A percentile compares a stretch with the other conserved stretches of the same genome.
Conservation (phyloP, 2,797 vertebrate genomes). For the Prunella strophiata region DNA sequence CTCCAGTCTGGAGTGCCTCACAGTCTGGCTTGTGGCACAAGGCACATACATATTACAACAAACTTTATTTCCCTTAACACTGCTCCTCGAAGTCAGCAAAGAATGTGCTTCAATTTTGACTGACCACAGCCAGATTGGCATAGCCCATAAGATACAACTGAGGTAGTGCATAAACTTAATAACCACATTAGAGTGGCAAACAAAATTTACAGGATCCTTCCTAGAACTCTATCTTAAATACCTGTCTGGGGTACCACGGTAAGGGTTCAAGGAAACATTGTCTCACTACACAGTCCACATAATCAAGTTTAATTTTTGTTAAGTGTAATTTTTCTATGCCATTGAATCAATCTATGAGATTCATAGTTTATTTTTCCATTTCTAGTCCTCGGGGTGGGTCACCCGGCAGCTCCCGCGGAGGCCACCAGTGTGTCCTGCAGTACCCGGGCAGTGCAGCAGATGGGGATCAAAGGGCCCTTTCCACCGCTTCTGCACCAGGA, state of each 20-base stretch:
- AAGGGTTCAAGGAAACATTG: not conserved
- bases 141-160: not conserved
- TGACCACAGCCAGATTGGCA: not conserved
- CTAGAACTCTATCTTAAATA: not conserved
- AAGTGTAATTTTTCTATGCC: not conserved
- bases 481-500: not conserved
- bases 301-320: not conserved
- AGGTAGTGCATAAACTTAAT: not conserved
- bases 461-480: constrained; percentile 10
- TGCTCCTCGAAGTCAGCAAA: not conserved
- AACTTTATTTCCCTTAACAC: not conserved
- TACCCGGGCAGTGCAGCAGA: constrained; percentile 33
- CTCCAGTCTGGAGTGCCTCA: not conserved
- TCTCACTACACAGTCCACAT: not conserved
- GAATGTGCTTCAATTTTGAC: not conserved
- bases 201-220: not conserved
- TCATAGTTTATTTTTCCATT: not conserved
- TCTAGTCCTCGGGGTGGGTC: too few relatives aligned
- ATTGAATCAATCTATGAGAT: not conserved
- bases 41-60: not conserved
- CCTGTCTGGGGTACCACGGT: not conserved
- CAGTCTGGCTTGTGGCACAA: not conserved
- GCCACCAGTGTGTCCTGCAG: not conserved
- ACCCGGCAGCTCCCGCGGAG: not conserved
- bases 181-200: not conserved